These are phyloP conservation scores for Diadophis punctatus DNA, from an alignment of 2,113 vertebrate species.

Conservation along the genomic window DNA sequence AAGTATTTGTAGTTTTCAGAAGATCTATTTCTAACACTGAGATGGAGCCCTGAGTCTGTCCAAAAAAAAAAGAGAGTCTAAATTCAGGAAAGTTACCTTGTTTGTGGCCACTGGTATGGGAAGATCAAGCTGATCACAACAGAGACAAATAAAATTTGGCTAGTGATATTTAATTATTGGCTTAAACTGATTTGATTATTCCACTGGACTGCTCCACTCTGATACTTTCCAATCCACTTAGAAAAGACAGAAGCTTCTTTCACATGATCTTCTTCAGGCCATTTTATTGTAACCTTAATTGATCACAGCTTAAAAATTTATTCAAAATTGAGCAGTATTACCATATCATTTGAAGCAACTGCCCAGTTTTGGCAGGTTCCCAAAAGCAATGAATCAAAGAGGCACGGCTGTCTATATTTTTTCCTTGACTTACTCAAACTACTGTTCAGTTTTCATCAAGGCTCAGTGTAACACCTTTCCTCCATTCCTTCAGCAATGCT, in stretches of 20 bases:
- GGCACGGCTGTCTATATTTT: neutral
- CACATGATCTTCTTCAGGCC: neutral
- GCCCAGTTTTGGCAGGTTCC: neutral
- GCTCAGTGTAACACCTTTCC: neutral
- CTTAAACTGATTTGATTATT: neutral
- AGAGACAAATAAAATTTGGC: neutral
- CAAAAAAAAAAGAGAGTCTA: neutral
- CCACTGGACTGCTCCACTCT: neutral
- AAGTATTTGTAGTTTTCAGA: neutral
- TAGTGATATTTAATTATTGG: neutral
- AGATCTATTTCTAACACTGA: neutral
- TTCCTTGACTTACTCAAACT: neutral
- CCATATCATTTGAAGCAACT: neutral
- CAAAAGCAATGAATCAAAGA: neutral
- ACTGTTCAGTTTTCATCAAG: neutral
- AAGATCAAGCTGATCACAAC: neutral
- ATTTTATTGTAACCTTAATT: neutral
- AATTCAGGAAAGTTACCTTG: neutral
- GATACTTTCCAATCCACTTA: neutral
- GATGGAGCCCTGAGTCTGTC: neutral
- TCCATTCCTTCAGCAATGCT: neutral
- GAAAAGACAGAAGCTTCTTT: neutral
- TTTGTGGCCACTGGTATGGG: neutral
- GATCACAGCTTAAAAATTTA: neutral
- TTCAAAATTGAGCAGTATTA: neutral